Evolutionary conservation across 1,140 invertebrate species (phyloP), one percentile per base, ranked within the genome.

Genomic region (Lysiphlebus fabarum): DNA sequence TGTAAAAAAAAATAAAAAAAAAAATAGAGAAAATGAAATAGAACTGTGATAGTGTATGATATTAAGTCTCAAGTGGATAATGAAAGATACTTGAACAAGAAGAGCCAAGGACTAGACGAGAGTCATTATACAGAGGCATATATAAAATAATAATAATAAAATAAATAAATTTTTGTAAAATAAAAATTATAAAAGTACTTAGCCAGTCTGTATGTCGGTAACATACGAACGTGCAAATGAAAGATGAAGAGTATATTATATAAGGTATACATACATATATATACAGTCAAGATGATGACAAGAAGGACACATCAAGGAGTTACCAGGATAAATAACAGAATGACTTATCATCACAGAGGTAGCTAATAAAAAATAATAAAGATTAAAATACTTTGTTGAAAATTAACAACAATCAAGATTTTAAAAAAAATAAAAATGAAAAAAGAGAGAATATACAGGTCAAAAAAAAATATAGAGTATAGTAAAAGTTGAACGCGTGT

Each of bases 1-100:
- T 49, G 61, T 62, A 64, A 62, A 62, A 55, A 64, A 65, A 61
- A 62, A 62, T 62, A 67, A 62, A 60, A 54, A 47, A 43, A 57
- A 62, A 65, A 67, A 61, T 54, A 56, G 41, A 57, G 58, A 50
- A 50, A 57, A 33, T 12, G 58, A 64, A 62, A 56, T 48, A 54
- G 57, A 61, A 42, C 48, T 37, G 57, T 62, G 53, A 37, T 36
- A 50, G 53, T 40, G 58, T 59, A 56, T 53, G 47, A 12, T 54
- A 36, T 37, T 57, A n/a, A 56, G 58, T 56, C 54, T 63, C 58
- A 53, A 63, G 55, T 53, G 57, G 53, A 56, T 62, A 56, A 59
- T 56, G 49, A 63, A 65, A 58, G 51, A 54, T 51, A 38, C 45
- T 10, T 40, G 40, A 45, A 42, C 26, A 26, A 37, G 33, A 41